Base-by-base conservation (phyloP, 2,113 vertebrate genomes). In the Lagopus leucura region DNA sequence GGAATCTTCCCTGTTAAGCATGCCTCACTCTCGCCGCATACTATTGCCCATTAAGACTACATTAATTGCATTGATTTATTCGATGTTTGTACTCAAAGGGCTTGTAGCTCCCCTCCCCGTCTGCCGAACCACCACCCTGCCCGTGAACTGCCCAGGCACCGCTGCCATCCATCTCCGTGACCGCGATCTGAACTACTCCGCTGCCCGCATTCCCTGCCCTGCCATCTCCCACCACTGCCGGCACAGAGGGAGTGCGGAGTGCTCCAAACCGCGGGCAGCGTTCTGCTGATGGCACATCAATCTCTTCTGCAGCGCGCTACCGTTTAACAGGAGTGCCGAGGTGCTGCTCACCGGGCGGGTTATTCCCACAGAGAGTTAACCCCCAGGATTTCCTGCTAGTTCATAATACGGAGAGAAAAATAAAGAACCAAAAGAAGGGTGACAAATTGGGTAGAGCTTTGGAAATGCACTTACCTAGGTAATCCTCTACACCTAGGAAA, bases 1-100 rank as follows among this genome's bases (percentile, higher is more conserved):
- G 34, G 40, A 61, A 50, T 28, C 86, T 76, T 71, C 74, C 13
- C 60, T 54, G 0, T 25, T 38, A 50, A 73, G 57, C 50, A 5
- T 19, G 24, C 71, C 83, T 74, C 86, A 15, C 7, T 8, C 66
- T 60, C 4, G 16, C 10, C 70, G 63, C 80, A 73, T 90, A 80
- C 93, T 57, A 48, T 79, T 21, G 19, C 78, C 93, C 91, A 42
- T 64, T 57, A 30, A 92, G 65, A 66, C 28, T 52, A 6, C 24
- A 32, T 50, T 86, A 80, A 71, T 86, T 10, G 86, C 86, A 88
- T 52, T 93, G 74, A 94, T 97, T 94, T 91, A 67, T 64, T 61
- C 8, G 57, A 34, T 64, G 71, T 4, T 42, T 54, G 34, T 3
- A 54, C 9, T 61, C 54, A 34, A 32, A 73, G 21, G 21, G n/a